Base-by-base conservation (phyloP, 2,113 vertebrate genomes). In the Rana temporaria region DNA sequence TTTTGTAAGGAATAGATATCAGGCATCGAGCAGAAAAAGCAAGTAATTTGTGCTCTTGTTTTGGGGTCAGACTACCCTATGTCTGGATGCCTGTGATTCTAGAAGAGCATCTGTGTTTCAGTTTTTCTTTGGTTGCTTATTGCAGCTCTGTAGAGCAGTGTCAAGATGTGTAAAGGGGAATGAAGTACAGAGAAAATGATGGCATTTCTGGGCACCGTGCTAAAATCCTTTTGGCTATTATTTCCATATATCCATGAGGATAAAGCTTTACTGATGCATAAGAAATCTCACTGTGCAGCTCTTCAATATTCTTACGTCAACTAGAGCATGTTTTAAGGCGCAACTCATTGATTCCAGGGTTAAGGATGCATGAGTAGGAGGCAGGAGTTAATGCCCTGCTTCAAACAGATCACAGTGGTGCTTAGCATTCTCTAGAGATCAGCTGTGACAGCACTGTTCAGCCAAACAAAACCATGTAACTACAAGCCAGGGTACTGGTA, bases 1-100 rank as follows among this genome's bases (percentile, higher is more conserved):
- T 84, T 86, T 83, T 83, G 72, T 76, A 76, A 42, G 63, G 24
- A 65, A 66, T 67, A 60, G 63, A 75, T 76, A 75, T 17, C 26
- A 67, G 62, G 20, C 71, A 76, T 75, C 52, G 38, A 66, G 62
- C 34, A 60, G 63, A 63, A 60, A 76, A 32, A 38, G 22, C 52
- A 66, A 52, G 64, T 83, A 55, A 66, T 75, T 75, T 82, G 62
- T 64, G 60, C 18, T 82, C 70, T 82, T 66, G 48, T 74, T 82
- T 81, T 57, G 55, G 70, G 62, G 60, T 82, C 69, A 82, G 48
- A 73, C 59, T 63, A 55, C 32, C 48, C 24, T 24, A 30, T 55
- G 59, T 32, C 38, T 48, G 8, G 59, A 73, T 55, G 64, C 52
- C 24, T 78, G 22, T 64, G 20, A 24, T 64, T 24, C 32, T 52